Evolutionary conservation across 2,113 vertebrate genomes (phyloP).

Genomic region (Entelurus aequoreus): DNA sequence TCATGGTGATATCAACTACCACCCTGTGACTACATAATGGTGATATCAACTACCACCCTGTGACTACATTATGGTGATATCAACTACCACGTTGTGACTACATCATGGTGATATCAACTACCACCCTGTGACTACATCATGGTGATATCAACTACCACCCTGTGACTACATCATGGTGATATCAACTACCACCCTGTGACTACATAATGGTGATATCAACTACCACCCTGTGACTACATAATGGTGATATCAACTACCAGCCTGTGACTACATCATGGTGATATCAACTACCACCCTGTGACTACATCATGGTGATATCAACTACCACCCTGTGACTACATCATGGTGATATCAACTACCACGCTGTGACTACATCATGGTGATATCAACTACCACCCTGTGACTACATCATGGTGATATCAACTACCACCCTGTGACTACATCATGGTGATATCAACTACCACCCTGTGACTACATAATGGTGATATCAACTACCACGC

Average conservation of each 20-base stretch:
- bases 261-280: no score
- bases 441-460: no score
- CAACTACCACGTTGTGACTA: constrained; percentile 41
- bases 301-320: no score
- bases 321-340: constrained; percentile 37
- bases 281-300: constrained; percentile 43
- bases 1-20: constrained; percentile 40
- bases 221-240: constrained; percentile 36
- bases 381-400: constrained; percentile 42
- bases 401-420: no score
- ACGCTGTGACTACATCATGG: no score
- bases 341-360: constrained; percentile 40
- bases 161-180: no score
- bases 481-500: constrained; percentile 37
- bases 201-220: no score
- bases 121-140: constrained; percentile 40
- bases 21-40: no score
- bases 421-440: constrained; percentile 42
- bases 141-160: constrained; percentile 37
- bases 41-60: constrained; percentile 42
- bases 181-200: constrained; percentile 42
- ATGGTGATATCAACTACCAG: constrained; percentile 37
- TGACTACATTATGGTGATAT: no score
- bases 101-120: no score
- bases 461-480: constrained; percentile 40